A percentile compares a stretch with the other conserved stretches of the same genome.
Evolutionary conservation across 2,113 vertebrate species (phyloP).

Genomic region (Hippocampus mohnikei): DNA sequence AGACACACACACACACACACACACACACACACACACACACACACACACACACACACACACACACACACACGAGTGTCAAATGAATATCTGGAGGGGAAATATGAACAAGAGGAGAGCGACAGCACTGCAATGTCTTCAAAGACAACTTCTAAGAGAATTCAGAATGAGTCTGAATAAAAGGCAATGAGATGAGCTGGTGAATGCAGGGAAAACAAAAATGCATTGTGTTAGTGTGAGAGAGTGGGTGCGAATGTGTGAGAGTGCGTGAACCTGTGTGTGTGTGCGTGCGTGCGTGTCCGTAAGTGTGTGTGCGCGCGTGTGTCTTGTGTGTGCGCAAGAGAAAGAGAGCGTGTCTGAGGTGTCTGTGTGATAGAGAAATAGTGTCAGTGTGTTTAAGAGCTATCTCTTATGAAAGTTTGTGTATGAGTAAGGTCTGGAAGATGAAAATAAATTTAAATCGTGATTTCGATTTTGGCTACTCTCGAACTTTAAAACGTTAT

Average conservation of each 20-base stretch:
- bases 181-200: slow-evolving; percentile 45
- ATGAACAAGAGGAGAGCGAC: slow-evolving; percentile 55
- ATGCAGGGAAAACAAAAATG: slow-evolving; percentile 46
- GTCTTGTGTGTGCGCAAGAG: no score
- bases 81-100: slow-evolving; percentile 64
- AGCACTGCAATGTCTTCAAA: slow-evolving; percentile 55
- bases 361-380: no score
- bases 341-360: no score
- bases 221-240: slow-evolving; percentile 20
- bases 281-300: no score
- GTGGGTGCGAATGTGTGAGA: slow-evolving; percentile 9
- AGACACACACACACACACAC: not conserved
- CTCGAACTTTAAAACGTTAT: no score
- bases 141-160: slow-evolving; percentile 67
- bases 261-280: no score
- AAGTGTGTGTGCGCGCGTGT: no score
- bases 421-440: no score
- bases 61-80: slow-evolving; percentile 32
- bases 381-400: no score
- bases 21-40: slow-evolving; percentile 26
- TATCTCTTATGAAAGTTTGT: no score
- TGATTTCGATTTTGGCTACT: no score
- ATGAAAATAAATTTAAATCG: no score
- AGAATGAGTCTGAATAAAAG: slow-evolving; percentile 62
- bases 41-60: slow-evolving; percentile 5